Conservation (phyloP, 2,888 invertebrate genomes). For the Cerastoderma edule region DNA sequence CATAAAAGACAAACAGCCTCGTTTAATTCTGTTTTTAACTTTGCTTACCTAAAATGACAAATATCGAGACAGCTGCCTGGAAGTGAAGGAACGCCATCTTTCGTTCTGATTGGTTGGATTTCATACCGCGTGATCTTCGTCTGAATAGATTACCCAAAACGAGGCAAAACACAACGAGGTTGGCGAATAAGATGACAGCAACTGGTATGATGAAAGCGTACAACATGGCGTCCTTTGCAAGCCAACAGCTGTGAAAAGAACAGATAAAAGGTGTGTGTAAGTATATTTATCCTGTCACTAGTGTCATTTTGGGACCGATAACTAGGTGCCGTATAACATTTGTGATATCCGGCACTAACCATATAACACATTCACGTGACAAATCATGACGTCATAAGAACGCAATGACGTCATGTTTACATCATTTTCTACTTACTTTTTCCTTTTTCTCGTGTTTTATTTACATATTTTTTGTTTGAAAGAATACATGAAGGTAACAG, state of each 20-base stretch:
- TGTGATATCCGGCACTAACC: no score
- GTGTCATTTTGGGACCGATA: no score
- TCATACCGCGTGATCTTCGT: conserved; percentile 79
- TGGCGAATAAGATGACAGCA: conserved; percentile 71
- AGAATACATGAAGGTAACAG: no score
- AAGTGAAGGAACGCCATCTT: conserved; percentile 76
- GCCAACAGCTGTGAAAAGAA: conserved; percentile 81
- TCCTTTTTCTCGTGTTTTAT: no score
- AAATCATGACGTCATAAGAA: no score
- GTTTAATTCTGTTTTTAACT: neutral
- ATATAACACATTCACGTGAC: no score
- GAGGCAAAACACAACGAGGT: conserved; percentile 69
- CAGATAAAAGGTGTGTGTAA: no score
- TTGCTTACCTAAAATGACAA: conserved; percentile 68
- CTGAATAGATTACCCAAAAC: conserved; percentile 72
- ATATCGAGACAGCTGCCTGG: conserved; percentile 72
- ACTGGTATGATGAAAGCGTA: conserved; percentile 79
- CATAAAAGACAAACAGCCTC: neutral
- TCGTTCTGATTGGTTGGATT: conserved; percentile 79
- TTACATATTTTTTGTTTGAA: no score
- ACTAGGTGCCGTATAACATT: no score
- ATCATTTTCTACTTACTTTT: no score
- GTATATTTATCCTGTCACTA: no score
- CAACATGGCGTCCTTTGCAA: conserved; percentile 72
- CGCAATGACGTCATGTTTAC: no score